These are phyloP conservation scores for Cichlasoma orientale DNA, from an alignment of 2,797 vertebrate genomes.

Conservation along the genomic window DNA sequence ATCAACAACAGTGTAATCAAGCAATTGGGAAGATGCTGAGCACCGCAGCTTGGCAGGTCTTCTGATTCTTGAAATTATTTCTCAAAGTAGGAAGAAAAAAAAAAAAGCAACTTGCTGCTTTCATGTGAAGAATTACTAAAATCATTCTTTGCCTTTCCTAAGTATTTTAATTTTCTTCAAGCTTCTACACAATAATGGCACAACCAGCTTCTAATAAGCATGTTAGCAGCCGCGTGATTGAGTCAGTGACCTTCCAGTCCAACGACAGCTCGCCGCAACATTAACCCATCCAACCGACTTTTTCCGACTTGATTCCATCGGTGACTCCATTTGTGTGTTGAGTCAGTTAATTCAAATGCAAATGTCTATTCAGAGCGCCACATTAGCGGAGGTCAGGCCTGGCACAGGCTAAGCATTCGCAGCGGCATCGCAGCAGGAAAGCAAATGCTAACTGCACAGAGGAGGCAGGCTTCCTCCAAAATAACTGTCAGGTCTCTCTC, in stretches of 20 bases:
- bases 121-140: not conserved
- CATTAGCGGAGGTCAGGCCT: constrained; percentile 40
- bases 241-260: constrained; percentile 13
- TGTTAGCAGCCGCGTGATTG: not conserved
- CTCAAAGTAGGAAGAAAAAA: not conserved
- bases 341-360: constrained; percentile 46
- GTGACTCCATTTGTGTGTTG: not conserved
- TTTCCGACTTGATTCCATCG: not conserved
- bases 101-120: constrained; percentile 5
- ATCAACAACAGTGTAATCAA: constrained; percentile 66
- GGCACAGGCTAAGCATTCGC: constrained; percentile 29
- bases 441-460: constrained; percentile 42
- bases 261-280: not conserved
- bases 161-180: not conserved
- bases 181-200: not conserved
- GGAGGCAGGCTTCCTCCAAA: constrained; percentile 23
- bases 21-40: constrained; percentile 61
- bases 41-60: constrained; percentile 40
- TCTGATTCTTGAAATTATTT: not conserved
- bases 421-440: constrained; percentile 10
- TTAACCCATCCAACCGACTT: not conserved
- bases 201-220: not conserved
- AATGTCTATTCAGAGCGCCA: constrained; percentile 39
- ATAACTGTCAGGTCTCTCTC: constrained; percentile 45
- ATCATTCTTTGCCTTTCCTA: not conserved